Evolutionary conservation across 2,113 vertebrate species (phyloP), one percentile per base, ranked within the genome.

Genomic region (Oreochromis aureus): DNA sequence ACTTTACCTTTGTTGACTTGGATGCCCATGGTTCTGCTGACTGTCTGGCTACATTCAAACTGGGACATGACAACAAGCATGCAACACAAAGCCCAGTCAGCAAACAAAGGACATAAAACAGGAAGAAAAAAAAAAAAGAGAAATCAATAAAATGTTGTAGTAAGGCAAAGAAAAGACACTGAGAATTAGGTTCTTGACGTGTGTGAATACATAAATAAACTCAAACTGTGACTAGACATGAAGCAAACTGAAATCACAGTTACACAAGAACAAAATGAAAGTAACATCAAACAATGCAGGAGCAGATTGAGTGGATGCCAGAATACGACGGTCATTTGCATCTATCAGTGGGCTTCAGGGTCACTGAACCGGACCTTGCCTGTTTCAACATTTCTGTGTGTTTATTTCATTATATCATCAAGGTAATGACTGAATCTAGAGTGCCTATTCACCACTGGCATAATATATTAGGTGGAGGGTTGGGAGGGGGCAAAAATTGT

Each of bases 21-120:
- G 95, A 94, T 83, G 94, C 94, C 95, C 91, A 91, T 91, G 93
- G 94, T 61, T 93, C 92, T 95, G 95, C 76, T 95, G 91, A 95
- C 89, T 96, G 96, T 92, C 94, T 96, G 95, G 95, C 90, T 96
- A 96, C 90, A 94, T 91, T 97, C 95, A 96, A 94, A 96, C 96
- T 96, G 94, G 90, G 93, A 95, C 91, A 91, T 91, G 92, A 92
- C 87, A 93, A 95, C 87, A 96, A 93, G 94, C 94, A 96, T 95
- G 96, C 94, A 94, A 92, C 92, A 93, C 87, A 73, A 95, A 39
- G 94, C 88, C 91, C 90, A 90, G 89, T 80, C 92, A 92, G 90
- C 90, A 91, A 92, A 92, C 86, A 91, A 83, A 93, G 66, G 89
- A 94, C 86, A 86, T 89, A 32, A 86, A 93, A 93, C 89, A 82